A percentile compares a stretch with the other conserved stretches of the same genome.
Evolutionary conservation across 2,113 vertebrate genomes (phyloP).

Genomic region (Carlito syrichta): DNA sequence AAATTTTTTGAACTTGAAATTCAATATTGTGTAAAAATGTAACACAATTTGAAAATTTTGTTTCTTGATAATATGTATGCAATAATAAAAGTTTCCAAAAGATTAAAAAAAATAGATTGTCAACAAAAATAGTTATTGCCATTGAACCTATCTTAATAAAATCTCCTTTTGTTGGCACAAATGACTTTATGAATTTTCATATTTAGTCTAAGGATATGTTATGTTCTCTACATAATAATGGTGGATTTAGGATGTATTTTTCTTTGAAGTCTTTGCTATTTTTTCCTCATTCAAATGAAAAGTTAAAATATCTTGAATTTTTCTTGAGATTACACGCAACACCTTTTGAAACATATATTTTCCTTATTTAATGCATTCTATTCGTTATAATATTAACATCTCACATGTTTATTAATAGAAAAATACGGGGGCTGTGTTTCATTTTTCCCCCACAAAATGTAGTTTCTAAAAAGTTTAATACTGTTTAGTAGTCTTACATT

Average conservation of each 20-base stretch:
- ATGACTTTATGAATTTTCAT: neutral
- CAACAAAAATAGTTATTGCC: neutral
- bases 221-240: neutral
- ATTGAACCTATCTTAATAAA: neutral
- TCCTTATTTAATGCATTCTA: neutral
- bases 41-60: too few species aligned
- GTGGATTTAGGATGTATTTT: neutral
- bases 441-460: fast-evolving
- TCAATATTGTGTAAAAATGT: too few species aligned
- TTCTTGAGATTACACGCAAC: neutral
- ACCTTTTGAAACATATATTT: neutral
- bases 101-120: too few species aligned
- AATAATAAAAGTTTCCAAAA: too few species aligned
- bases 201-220: fast-evolving
- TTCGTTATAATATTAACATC: neutral
- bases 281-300: neutral
- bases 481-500: neutral
- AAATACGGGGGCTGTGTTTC: too few species aligned
- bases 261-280: neutral
- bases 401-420: neutral
- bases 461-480: neutral
- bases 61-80: too few species aligned
- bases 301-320: neutral
- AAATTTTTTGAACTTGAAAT: too few species aligned
- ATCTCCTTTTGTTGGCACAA: neutral